Conservation (phyloP, 2,888 invertebrate species). For the Acrobasis repandana region DNA sequence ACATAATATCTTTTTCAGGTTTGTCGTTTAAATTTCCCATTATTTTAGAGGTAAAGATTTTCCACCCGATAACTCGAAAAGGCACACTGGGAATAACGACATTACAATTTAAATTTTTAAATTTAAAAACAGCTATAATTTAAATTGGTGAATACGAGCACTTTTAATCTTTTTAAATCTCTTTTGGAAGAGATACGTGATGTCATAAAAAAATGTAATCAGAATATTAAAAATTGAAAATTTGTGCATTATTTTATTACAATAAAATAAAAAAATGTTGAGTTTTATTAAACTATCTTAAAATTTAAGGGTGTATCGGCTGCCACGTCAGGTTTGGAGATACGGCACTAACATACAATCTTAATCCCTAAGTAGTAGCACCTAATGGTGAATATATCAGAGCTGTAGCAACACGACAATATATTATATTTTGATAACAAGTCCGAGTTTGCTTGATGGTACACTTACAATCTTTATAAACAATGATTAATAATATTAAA, state of each 20-base stretch:
- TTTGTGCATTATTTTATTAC: conserved; percentile 2
- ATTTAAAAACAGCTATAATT: background rate
- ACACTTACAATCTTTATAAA: background rate
- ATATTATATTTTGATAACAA: conserved; percentile 31
- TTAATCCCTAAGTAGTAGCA: conserved; percentile 71
- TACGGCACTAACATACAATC: conserved; percentile 34
- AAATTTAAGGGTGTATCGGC: conserved; percentile 9
- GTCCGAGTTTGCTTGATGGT: conserved; percentile 2
- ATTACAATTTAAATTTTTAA: conserved; percentile 19
- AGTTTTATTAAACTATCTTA: background rate
- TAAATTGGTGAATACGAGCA: background rate
- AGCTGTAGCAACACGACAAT: conserved; percentile 45
- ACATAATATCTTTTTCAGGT: background rate
- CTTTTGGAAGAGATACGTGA: background rate
- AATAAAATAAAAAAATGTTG: conserved; percentile 4
- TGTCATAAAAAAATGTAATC: background rate
- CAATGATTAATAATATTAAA: background rate
- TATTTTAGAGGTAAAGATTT: conserved; percentile 11
- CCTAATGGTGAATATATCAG: conserved; percentile 69
- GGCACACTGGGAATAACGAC: conserved; percentile 36
- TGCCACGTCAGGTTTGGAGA: conserved; percentile 12
- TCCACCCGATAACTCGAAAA: conserved; percentile 25
- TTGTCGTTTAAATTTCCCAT: conserved; percentile 6
- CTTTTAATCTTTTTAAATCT: background rate
- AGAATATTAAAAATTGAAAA: background rate